Evolutionary conservation across 1,140 invertebrate species (phyloP), one percentile per base, ranked within the genome.

Genomic region (Drosophila kohkoa): DNA sequence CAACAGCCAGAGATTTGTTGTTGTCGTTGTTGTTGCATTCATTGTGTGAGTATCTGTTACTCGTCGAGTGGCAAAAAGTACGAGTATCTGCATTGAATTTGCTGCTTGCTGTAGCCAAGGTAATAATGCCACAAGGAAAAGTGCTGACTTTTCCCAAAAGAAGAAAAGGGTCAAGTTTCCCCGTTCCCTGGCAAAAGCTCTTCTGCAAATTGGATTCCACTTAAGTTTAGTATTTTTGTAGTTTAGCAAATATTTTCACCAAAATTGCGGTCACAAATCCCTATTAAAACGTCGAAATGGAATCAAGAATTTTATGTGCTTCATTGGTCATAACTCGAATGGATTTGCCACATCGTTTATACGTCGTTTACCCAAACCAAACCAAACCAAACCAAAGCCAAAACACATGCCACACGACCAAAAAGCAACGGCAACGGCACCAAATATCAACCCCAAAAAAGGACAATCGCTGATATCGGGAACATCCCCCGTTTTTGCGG

Each of bases 291-390:
- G 16, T 60, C 38, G 48, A 54, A 65, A 58, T 51, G 43, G 60
- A 73, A 75, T 75, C 72, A 75, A 74, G 43, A 41, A 57, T 70
- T 70, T 62, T 75, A 75, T 75, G 32, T 48, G 72, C 72, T 63
- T 57, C 72, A 75, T 75, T 75, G 79, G 71, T 70, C 48, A 70
- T 74, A 77, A 58, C 67, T 63, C 30, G 28, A 62, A 60, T 77
- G 62, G 85, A 77, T 83, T 87, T 87, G 73, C 66, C 83, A 87
- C 83, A 57, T 87, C 85, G 83, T 87, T 75, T 83, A 80, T 68
- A 78, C 77, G 54, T 54, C 77, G 69, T 80, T 87, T 73, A 81
- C 55, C 64, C 62, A 48, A 67, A 75, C 81, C 20, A 25, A 25
- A 25, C n/a, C n/a, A n/a, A 20, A 20, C 20, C 20, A 20, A 25